Evolutionary conservation across 1,140 invertebrate genomes (phyloP), one percentile per base, ranked within the genome.

Genomic region (Drosophila nasuta): DNA sequence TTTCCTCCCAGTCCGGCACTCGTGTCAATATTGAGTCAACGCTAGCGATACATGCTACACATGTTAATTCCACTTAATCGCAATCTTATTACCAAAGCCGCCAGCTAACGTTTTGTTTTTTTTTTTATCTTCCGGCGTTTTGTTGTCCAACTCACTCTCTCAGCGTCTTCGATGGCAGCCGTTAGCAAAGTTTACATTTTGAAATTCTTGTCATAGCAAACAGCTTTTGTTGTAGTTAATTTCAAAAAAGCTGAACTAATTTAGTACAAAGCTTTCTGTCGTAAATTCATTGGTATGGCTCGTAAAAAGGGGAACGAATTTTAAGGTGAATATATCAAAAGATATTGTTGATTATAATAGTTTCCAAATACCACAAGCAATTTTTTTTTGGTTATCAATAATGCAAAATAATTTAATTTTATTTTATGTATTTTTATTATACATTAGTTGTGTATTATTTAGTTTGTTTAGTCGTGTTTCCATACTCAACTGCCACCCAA

Each of bases 31-130:
- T 87, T 87, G 67, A 62, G 35, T 25, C 41, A 56, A 82, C 83
- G 69, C 74, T 72, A 69, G 72, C 64, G 72, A 71, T 62, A 77
- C 77, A 68, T n/a, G 43, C 72, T 13, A 68, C 66, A 75, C 72
- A 88, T 87, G 83, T 87, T 88, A 87, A 87, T 88, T 87, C 83
- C 83, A 78, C 66, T 68, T 87, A 87, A 87, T 87, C 83, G 70
- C 5, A 25, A 28, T 64, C 67, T 65, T 68, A 49, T 72, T 41
- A 56, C 17, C 25, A 58, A 48, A 38, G 17, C 6, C 25, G 43
- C 20, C 45, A 46, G 46, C 28, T 51, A 66, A 35, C 15, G 66
- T 73, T 76, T 81, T 86, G 81, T 38, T 20, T 20, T 25, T 20
- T 25, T 20, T 25, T 25, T 20, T 60, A 86, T 73, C 46, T 73